A percentile compares a stretch with the other conserved stretches of the same genome.
phyloP scores from a whole-genome alignment of 2,888 invertebrate species.

The Notocelia uddmanniana region DNA sequence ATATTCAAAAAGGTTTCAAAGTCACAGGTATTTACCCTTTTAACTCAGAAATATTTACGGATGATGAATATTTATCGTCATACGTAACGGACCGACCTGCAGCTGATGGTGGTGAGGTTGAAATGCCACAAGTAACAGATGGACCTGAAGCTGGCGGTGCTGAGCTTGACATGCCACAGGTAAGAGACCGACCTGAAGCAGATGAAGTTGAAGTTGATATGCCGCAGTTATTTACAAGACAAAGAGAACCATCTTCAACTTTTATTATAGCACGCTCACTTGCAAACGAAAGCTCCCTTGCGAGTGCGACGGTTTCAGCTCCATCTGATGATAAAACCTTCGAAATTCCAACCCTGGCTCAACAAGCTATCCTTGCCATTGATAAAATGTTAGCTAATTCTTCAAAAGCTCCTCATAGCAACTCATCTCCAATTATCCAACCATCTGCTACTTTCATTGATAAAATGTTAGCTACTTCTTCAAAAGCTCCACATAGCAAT shows the following conservation, averaged over 20 bases:
- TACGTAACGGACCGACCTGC: constrained; percentile 50
- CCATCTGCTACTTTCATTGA: too few relatives aligned
- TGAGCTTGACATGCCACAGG: constrained; percentile 10
- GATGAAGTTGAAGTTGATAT: constrained; percentile 10
- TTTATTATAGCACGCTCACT: constrained; percentile 8
- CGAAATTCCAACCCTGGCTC: constrained; percentile 15
- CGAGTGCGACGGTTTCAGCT: constrained; percentile 13
- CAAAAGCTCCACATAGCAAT: background rate
- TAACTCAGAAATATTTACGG: constrained; percentile 56
- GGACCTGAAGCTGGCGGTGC: background rate
- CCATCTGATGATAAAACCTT: constrained; percentile 19
- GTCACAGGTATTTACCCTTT: constrained; percentile 59
- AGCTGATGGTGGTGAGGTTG: constrained; percentile 11
- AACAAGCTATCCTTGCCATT: constrained; percentile 11
- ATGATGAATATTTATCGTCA: constrained; percentile 53
- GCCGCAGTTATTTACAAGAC: constrained; percentile 1
- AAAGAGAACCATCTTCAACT: constrained; percentile 7
- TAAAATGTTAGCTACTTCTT: constrained; percentile 3
- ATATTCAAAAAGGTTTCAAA: constrained; percentile 56
- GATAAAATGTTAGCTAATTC: too few relatives aligned
- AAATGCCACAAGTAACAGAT: constrained; percentile 3
- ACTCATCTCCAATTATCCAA: too few relatives aligned
- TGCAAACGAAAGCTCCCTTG: constrained; percentile 4
- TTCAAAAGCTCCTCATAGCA: too few relatives aligned
- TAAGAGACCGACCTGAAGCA: constrained; percentile 8